phyloP scores from a whole-genome alignment of 2,113 vertebrate species.

The Microtus richardsoni region DNA sequence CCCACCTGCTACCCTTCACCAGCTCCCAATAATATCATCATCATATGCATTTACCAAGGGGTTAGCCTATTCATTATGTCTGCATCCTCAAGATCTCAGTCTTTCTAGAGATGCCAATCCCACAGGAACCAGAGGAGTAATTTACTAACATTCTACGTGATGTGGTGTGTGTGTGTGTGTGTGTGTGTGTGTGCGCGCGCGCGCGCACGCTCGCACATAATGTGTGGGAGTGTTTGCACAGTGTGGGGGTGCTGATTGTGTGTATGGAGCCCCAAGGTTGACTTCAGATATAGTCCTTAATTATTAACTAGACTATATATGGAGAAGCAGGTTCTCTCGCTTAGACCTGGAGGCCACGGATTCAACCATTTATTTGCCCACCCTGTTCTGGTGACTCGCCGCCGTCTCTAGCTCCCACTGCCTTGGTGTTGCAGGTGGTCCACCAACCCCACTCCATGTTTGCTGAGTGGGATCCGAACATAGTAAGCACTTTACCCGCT shows the following conservation, averaged over 20 bases:
- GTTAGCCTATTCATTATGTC: background rate
- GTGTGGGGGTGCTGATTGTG: too few species aligned
- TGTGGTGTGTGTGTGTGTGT: background rate
- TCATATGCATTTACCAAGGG: background rate
- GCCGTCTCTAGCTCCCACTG: background rate
- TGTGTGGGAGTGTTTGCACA: too few species aligned
- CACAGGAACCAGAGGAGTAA: background rate
- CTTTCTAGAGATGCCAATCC: background rate
- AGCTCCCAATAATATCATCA: background rate
- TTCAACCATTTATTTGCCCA: background rate
- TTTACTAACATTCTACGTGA: background rate
- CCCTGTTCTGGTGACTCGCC: too few species aligned
- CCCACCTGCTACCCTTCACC: background rate
- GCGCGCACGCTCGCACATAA: too few species aligned
- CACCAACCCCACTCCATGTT: background rate
- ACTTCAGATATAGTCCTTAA: background rate
- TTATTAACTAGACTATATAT: background rate
- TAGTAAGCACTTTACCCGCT: background rate
- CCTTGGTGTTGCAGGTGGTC: background rate
- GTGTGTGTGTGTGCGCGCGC: too few species aligned
- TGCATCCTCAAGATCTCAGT: background rate
- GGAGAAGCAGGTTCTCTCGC: background rate
- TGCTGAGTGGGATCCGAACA: background rate
- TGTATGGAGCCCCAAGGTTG: background rate
- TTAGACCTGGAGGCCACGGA: background rate